A percentile compares a stretch with the other conserved stretches of the same genome.
Conservation (phyloP, 2,888 invertebrate genomes). For the Uloborus plumipes region DNA sequence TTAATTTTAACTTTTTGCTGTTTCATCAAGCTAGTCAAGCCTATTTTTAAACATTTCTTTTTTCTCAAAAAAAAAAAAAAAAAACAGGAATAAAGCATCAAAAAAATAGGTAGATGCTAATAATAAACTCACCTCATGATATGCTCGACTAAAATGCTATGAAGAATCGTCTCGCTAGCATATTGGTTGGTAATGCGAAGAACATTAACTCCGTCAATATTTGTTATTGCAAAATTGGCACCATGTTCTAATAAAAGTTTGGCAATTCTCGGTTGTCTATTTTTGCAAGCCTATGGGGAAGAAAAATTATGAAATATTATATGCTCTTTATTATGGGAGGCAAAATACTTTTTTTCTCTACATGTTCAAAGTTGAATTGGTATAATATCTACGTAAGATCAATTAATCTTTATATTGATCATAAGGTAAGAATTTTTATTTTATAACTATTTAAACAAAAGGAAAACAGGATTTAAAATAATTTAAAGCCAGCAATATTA, state of each 20-base stretch:
- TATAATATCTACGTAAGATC: no score
- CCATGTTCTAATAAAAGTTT: conserved; percentile 70
- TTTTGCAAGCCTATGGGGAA: conserved; percentile 69
- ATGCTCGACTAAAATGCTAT: conserved; percentile 69
- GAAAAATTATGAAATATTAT: background rate
- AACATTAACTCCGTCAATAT: conserved; percentile 68
- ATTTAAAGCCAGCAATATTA: no score
- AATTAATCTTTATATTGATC: no score
- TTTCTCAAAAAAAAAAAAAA: background rate
- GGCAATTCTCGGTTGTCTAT: conserved; percentile 69
- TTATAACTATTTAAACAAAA: no score
- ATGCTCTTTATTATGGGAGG: no score
- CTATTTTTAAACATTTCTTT: no score
- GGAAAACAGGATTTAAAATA: no score
- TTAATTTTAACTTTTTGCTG: no score
- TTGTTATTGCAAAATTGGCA: conserved; percentile 69
- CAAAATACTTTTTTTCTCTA: no score
- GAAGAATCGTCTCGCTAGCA: conserved; percentile 67
- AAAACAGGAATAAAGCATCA: background rate
- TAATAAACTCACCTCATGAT: conserved; percentile 68
- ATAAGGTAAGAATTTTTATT: no score
- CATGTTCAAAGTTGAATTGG: no score
- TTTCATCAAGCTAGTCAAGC: no score
- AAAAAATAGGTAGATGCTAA: background rate
- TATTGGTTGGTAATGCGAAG: conserved; percentile 68